Evolutionary conservation across 2,888 invertebrate genomes (phyloP).

Genomic region (Caenorhabditis afra): DNA sequence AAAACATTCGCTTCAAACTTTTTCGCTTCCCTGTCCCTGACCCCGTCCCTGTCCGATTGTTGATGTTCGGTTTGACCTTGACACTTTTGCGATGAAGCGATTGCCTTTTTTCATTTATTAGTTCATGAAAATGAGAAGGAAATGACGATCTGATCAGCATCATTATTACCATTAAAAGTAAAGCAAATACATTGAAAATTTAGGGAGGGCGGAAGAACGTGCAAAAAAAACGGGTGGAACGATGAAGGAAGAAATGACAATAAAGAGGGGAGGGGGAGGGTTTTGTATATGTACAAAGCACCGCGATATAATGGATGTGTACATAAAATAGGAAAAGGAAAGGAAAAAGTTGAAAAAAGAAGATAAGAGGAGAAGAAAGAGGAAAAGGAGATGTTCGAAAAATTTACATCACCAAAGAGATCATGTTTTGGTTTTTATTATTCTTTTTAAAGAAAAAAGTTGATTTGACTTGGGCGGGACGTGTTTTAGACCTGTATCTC

Average conservation of each 20-base stretch:
- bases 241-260: not conserved
- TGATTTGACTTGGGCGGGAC: slow-evolving; percentile 19
- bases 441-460: slow-evolving; percentile 6
- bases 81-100: too few species aligned
- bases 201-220: not conserved
- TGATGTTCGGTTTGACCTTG: not conserved
- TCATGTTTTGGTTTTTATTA: slow-evolving; percentile 32
- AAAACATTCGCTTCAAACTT: not conserved
- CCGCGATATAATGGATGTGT: slow-evolving; percentile 52
- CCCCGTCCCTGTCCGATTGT: too few species aligned
- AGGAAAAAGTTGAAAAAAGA: too few species aligned
- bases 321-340: slow-evolving; percentile 30
- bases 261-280: not conserved
- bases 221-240: not conserved
- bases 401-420: slow-evolving; percentile 6
- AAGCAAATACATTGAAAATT: not conserved
- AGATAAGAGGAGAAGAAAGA: slow-evolving; percentile 14
- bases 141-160: not conserved
- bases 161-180: not conserved
- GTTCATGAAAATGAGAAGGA: too few species aligned
- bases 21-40: not conserved
- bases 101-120: too few species aligned
- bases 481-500: slow-evolving; percentile 71
- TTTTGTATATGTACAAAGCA: slow-evolving; percentile 50
- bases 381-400: not conserved